Base-by-base conservation (phyloP, 1,140 invertebrate genomes). In the Drosophila lacteicornis region DNA sequence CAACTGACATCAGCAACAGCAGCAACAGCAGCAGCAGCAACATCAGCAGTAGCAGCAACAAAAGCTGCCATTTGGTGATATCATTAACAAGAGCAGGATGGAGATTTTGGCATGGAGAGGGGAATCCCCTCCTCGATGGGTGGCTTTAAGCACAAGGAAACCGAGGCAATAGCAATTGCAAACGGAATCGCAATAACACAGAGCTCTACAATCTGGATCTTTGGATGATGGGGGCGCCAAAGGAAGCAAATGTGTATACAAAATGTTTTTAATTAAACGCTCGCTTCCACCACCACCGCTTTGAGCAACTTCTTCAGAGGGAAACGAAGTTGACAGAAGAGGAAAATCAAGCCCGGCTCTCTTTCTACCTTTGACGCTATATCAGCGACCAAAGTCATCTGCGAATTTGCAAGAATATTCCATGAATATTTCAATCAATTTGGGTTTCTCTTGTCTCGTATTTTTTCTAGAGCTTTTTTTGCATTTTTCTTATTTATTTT, bases 181-280 rank as follows among this genome's bases (percentile, higher is more conserved):
- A 87, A 88, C 84, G 84, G 84, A 88, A 80, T 86, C 76, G 83
- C 68, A 87, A 86, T 82, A 87, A 82, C 69, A 85, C 73, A 57
- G 61, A 80, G 69, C 68, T 60, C 42, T 40, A 63, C 13, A 45
- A 58, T 43, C 53, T 58, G 51, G 61, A 78, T 66, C 66, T 77
- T 43, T 74, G 45, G 61, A 47, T 68, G 68, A 81, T 12, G 15
- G 40, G 38, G 40, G 15, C 40, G 40, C 40, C 13, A 42, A 71
- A 83, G 83, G 84, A 84, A 88, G 84, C 80, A 88, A 84, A 88
- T 88, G 84, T 90, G 85, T 90, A 90, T 88, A 84, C 85, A 88
- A 88, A 88, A 88, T 88, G 85, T 88, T 88, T 88, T 88, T 88
- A 88, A 88, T 88, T 88, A 90, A 88, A 88, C 81, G 85, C 75